Base-by-base conservation (phyloP, 1,140 invertebrate genomes). In the Lamellibrachia luymesi region DNA sequence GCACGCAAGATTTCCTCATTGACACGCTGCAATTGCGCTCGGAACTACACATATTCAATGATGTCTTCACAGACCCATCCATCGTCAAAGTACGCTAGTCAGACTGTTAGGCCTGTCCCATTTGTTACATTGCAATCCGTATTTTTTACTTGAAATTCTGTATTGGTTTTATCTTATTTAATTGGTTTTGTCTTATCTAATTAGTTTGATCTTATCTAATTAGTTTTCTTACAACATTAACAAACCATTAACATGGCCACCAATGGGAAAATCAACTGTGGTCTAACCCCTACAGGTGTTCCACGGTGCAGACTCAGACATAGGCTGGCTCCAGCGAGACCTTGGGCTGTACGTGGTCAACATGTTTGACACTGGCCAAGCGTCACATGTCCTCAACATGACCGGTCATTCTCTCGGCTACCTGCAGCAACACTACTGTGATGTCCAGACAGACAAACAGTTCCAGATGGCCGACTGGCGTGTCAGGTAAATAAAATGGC, bases 401-500 rank as follows among this genome's bases (percentile, higher is more conserved):
- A 96, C 97, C 0, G 97, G 97, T 52, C 96, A 98, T 4, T 98
- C 98, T 38, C 97, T 99, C 50, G 97, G 98, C 1, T 97, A 97
- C 96, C 96, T 99, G 2, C 96, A 99, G 10, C 97, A 97, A 94
- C 96, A 97, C 90, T 99, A 98, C 95, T 99, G 98, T 95, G 96
- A 97, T 49, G 96, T 99, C 22, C 96, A 97, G 94, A 97, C 98
- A 1, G 98, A 99, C 95, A 99, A 99, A 96, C 97, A 97, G 93
- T 98, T 98, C 96, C 99, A 99, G 96, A 96, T 99, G 52, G 98
- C 99, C 2, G 99, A 99, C 96, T 99, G 99, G 99, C 97, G 99
- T 93, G 98, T 99, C 50, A 97, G 98, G 97, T 97, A 95, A 91
- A 38, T 38, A 38, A 38, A 38, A n/a, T 51, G 90, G 27, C 51